phyloP scores from a whole-genome alignment of 1,140 invertebrate species.

The Sycophaga agraensis region DNA sequence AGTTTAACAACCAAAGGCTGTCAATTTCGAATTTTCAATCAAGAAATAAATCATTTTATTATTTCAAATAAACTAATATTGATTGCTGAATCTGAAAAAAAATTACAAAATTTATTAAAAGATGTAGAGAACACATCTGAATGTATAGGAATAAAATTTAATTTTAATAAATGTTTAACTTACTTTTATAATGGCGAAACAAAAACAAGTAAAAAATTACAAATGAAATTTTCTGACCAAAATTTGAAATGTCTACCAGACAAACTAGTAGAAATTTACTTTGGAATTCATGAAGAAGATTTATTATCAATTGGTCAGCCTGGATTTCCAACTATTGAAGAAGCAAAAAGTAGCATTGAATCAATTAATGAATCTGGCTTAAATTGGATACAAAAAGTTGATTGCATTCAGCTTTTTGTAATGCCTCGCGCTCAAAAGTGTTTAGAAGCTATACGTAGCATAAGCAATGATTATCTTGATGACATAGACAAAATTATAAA shows the following conservation, averaged over 20 bases:
- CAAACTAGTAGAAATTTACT: neutral
- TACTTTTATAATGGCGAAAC: neutral
- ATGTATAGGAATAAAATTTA: conserved; percentile 11
- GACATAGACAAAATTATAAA: neutral
- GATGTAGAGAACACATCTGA: neutral
- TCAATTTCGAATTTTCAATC: neutral
- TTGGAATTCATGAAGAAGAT: conserved; percentile 9
- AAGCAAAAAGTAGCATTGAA: neutral
- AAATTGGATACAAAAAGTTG: neutral
- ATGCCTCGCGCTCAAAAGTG: conserved; percentile 6
- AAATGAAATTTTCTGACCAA: neutral
- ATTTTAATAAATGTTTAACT: neutral
- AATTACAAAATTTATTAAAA: conserved; percentile 1
- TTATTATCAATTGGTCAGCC: conserved; percentile 7
- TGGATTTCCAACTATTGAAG: neutral
- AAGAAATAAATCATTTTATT: conserved; percentile 6
- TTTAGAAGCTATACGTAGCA: neutral
- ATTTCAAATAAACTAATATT: conserved; percentile 12
- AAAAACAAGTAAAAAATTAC: neutral
- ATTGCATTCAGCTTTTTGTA: neutral
- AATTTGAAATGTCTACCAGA: neutral
- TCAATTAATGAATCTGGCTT: neutral
- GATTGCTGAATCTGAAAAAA: conserved; percentile 1
- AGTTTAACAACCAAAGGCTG: neutral
- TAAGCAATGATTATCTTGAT: neutral